Percentiles rank a stretch among this genome's conserved stretches.
phyloP scores from a whole-genome alignment of 2,797 vertebrate species.

The Acropternis orthonyx region DNA sequence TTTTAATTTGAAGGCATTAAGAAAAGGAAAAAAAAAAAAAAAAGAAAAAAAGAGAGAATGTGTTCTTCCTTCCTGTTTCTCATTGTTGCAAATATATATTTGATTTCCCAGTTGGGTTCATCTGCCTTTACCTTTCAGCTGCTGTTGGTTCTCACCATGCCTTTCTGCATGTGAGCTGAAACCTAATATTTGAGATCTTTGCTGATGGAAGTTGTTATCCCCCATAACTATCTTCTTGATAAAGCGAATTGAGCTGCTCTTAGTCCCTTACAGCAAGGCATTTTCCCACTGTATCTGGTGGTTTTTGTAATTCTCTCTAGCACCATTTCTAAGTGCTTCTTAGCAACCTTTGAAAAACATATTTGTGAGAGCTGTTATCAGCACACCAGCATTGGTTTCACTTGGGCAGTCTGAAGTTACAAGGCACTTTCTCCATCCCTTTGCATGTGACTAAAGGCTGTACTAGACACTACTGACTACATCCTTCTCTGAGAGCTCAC shows the following conservation, averaged over 20 bases:
- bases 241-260: neutral
- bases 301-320: conserved; percentile 30
- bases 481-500: neutral
- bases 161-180: neutral
- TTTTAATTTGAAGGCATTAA: neutral
- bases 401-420: neutral
- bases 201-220: conserved; percentile 13
- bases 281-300: neutral
- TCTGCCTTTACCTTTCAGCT: conserved; percentile 9
- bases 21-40: neutral
- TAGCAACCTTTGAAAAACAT: conserved; percentile 22
- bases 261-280: conserved; percentile 3
- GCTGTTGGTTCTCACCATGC: neutral
- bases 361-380: conserved; percentile 29
- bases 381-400: neutral
- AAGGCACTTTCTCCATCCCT: neutral
- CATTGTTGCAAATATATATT: neutral
- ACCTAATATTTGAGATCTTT: conserved; percentile 2
- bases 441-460: neutral
- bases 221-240: conserved; percentile 13
- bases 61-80: neutral
- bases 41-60: fast-evolving
- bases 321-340: conserved; percentile 20
- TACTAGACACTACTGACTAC: neutral
- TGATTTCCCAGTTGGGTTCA: conserved; percentile 16